These are phyloP conservation scores for Bufotes viridis DNA, from an alignment of 2,797 vertebrate genomes.

Conservation along the genomic window DNA sequence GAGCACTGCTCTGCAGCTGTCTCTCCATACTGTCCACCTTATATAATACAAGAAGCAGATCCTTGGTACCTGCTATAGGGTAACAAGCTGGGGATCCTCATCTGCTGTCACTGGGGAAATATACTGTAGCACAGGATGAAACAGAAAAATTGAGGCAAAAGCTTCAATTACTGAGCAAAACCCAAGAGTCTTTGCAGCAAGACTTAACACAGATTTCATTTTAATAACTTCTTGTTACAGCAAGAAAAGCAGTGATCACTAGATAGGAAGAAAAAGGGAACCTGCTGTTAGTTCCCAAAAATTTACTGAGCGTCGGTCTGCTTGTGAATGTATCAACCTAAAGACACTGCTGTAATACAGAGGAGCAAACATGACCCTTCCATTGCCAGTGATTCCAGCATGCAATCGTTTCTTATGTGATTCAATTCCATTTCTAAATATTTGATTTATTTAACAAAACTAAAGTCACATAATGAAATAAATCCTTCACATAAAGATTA, in stretches of 20 bases:
- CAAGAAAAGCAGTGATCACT: constrained; percentile 60
- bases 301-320: background rate
- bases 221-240: constrained; percentile 62
- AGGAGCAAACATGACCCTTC: background rate
- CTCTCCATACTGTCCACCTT: background rate
- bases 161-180: constrained; percentile 63
- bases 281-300: constrained; percentile 29
- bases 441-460: background rate
- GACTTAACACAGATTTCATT: constrained; percentile 62
- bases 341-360: background rate
- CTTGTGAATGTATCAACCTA: constrained; percentile 1
- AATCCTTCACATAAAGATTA: background rate
- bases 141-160: constrained; percentile 58
- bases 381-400: background rate
- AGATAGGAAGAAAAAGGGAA: constrained; percentile 20
- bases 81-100: constrained; percentile 53
- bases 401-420: too few relatives aligned
- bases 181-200: constrained; percentile 55
- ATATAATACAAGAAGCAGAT: constrained; percentile 27
- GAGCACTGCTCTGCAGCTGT: background rate
- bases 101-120: constrained; percentile 65
- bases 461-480: background rate
- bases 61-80: constrained; percentile 49
- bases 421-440: background rate
- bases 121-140: constrained; percentile 58